These are phyloP conservation scores for Cromileptes altivelis DNA, from an alignment of 2,113 vertebrate species.

Conservation along the genomic window DNA sequence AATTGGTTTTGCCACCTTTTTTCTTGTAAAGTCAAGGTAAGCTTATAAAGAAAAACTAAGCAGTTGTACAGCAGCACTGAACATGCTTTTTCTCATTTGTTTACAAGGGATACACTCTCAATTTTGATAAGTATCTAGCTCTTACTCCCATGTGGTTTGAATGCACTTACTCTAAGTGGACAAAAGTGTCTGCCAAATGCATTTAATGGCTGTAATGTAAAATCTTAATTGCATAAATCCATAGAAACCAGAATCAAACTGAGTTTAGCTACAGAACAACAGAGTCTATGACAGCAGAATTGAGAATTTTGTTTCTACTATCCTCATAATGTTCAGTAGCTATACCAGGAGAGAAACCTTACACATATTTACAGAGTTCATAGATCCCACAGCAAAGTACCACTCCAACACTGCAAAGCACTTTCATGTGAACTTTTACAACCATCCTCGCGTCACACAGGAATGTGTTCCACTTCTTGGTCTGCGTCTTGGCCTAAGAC, in stretches of 20 bases:
- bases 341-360: not conserved
- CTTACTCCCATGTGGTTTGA: not conserved
- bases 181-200: not conserved
- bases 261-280: not conserved
- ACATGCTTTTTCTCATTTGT: not conserved
- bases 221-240: not conserved
- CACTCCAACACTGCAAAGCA: conserved; percentile 2
- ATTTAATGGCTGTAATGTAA: not conserved
- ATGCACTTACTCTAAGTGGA: not conserved
- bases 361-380: conserved; percentile 9
- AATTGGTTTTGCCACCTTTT: not conserved
- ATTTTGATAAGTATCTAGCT: not conserved
- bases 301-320: not conserved
- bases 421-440: conserved; percentile 46
- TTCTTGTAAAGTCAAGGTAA: not conserved
- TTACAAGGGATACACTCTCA: not conserved
- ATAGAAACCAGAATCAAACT: not conserved
- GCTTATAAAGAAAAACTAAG: not conserved
- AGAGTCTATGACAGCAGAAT: no score
- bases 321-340: not conserved
- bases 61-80: not conserved
- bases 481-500: conserved; percentile 11
- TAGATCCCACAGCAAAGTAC: conserved; percentile 2
- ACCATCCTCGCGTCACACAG: conserved; percentile 37
- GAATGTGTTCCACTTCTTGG: conserved; percentile 43